Base-by-base conservation (phyloP, 2,797 vertebrate species). In the Serranus cabrilla region DNA sequence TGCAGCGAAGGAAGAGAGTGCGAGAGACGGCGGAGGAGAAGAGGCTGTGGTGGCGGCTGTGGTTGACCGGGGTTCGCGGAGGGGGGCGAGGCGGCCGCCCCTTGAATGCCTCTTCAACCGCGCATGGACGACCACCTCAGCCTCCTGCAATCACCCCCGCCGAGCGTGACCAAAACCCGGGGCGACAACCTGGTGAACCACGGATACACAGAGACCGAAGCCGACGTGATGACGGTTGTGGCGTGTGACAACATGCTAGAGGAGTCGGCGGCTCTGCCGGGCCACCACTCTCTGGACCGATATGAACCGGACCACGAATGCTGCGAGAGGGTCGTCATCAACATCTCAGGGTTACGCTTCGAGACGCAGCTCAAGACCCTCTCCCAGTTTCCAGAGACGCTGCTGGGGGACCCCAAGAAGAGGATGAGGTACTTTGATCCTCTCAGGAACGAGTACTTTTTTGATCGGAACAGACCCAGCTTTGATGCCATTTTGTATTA, bases 401-500 rank as follows among this genome's bases (percentile, higher is more conserved):
- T 99, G 80, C 95, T 99, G 78, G 98, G 98, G 37, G 97, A 99
- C 95, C 98, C 98, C 6, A 96, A 97, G 52, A 98, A 98, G 88
- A 94, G 98, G 86, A 98, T 99, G 97, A 94, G 98, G 37, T 99
- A 99, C 94, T 99, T 99, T 45, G 98, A 99, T 86, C 98, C 98
- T 2, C 96, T 99, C 54, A 93, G 98, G 91, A 99, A 99, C n/a
- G 98, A 99, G 81, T 99, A 99, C 91, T 99, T 99, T 73, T 99
- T 99, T 18, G 98, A 99, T 92, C 94, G 98, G 4, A 99, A 99
- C 92, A 95, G 98, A 6, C 98, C 98, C 86, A 99, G 98, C 90
- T 99, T 99, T 55, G 98, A 99, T 21, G 98, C 98, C 92, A 99
- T 99, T 81, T 96, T 99, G 11, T 99, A 99, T 82, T 99, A 99